Conservation (phyloP, 2,797 vertebrate species). For the Protosalanx chinensis region DNA sequence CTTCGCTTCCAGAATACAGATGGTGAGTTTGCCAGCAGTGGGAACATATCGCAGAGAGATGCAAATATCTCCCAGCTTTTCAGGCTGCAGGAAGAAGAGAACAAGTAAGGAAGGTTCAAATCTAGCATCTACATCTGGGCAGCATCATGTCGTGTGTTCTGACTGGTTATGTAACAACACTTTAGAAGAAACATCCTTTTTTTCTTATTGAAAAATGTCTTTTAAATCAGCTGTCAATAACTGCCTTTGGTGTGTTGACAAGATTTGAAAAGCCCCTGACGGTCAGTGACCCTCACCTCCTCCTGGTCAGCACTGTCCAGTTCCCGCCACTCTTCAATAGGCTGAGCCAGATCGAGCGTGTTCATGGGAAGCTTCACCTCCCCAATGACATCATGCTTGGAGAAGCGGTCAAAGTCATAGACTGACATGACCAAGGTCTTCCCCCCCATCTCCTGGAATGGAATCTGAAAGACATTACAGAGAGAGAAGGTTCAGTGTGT, state of each 20-base stretch:
- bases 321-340: slow-evolving; percentile 94
- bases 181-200: background rate
- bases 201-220: background rate
- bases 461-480: slow-evolving; percentile 76
- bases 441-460: slow-evolving; percentile 93
- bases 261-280: background rate
- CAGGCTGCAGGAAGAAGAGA: slow-evolving; percentile 72
- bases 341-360: slow-evolving; percentile 92
- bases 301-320: slow-evolving; percentile 95
- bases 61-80: slow-evolving; percentile 97
- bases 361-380: slow-evolving; percentile 96
- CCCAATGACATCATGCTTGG: slow-evolving; percentile 94
- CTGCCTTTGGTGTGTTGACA: background rate
- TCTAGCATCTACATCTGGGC: background rate
- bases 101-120: slow-evolving; percentile 16
- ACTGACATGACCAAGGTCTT: slow-evolving; percentile 95
- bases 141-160: background rate
- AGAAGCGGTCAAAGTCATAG: slow-evolving; percentile 97
- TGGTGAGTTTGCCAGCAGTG: slow-evolving; percentile 94
- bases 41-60: slow-evolving; percentile 96
- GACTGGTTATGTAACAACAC: background rate
- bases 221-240: background rate
- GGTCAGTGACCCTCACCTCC: slow-evolving; percentile 74
- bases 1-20: slow-evolving; percentile 97
- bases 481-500: background rate